Evolutionary conservation across 2,888 invertebrate species (phyloP).

Genomic region (Lampropteryx suffumata): DNA sequence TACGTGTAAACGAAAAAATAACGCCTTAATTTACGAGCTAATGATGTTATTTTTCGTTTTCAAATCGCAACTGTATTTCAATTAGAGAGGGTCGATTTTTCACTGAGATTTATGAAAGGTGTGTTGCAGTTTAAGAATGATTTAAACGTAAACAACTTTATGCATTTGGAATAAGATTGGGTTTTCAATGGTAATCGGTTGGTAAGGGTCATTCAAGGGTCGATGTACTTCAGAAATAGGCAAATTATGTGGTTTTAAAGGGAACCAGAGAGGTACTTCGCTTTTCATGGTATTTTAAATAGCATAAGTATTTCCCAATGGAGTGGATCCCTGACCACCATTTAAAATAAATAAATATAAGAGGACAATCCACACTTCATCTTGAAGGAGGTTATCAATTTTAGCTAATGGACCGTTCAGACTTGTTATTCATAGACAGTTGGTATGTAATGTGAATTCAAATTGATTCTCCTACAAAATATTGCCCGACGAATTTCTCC

Average conservation of each 20-base stretch:
- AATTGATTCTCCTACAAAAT: no score
- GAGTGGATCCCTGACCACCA: no score
- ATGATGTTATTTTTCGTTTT: conserved; percentile 7
- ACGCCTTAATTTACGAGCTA: conserved; percentile 18
- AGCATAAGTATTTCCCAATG: no score
- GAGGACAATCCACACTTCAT: no score
- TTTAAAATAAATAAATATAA: no score
- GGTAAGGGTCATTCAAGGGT: neutral
- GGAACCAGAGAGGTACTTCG: neutral
- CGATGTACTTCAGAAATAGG: neutral
- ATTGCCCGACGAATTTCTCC: no score
- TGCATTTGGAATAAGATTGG: neutral
- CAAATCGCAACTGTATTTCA: conserved; percentile 13
- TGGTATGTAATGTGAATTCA: no score
- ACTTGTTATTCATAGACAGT: no score
- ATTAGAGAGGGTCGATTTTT: neutral
- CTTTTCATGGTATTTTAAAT: neutral
- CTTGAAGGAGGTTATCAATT: no score
- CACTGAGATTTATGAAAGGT: neutral
- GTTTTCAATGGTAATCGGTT: neutral
- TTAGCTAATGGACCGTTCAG: no score
- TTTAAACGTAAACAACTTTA: neutral
- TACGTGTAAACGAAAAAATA: conserved; percentile 18
- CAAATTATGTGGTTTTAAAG: conserved; percentile 6
- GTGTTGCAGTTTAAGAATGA: neutral